These are phyloP conservation scores for Cotesia glomerata DNA, from an alignment of 1,140 invertebrate genomes.

Conservation along the genomic window DNA sequence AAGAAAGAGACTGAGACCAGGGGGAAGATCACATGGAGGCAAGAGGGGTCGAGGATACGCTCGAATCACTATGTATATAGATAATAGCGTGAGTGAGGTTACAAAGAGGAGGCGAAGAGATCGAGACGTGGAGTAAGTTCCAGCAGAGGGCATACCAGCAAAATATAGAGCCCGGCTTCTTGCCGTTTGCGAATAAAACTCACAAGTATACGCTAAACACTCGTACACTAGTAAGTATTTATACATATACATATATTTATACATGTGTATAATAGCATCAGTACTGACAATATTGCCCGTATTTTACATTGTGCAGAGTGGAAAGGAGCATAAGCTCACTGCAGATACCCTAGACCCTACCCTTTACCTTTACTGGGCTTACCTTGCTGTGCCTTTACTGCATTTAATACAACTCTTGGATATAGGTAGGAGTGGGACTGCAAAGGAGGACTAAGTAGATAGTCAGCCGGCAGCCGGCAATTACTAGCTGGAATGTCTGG, in stretches of 20 bases:
- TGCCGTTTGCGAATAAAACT: constrained; percentile 19
- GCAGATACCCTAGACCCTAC: constrained; percentile 14
- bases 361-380: no score
- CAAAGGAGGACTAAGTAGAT: constrained; percentile 48
- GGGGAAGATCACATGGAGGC: constrained; percentile 14
- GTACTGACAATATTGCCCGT: no score
- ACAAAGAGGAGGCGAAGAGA: constrained; percentile 28
- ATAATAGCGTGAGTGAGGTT: constrained; percentile 16
- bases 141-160: no score
- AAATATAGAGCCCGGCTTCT: constrained; percentile 40
- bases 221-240: no score
- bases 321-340: not conserved
- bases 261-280: no score
- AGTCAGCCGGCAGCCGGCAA: constrained; percentile 57
- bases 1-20: not conserved
- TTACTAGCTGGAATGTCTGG: constrained; percentile 59
- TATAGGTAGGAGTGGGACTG: constrained; percentile 30
- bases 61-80: no score
- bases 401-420: no score
- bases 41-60: no score
- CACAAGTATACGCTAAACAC: no score
- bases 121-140: constrained; percentile 28
- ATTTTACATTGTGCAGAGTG: not conserved
- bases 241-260: no score
- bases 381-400: not conserved